Percentiles rank a stretch among this genome's conserved stretches.
These are phyloP conservation scores for Rhodinocichla rosea DNA, from an alignment of 2,113 vertebrate species.

Conservation along the genomic window DNA sequence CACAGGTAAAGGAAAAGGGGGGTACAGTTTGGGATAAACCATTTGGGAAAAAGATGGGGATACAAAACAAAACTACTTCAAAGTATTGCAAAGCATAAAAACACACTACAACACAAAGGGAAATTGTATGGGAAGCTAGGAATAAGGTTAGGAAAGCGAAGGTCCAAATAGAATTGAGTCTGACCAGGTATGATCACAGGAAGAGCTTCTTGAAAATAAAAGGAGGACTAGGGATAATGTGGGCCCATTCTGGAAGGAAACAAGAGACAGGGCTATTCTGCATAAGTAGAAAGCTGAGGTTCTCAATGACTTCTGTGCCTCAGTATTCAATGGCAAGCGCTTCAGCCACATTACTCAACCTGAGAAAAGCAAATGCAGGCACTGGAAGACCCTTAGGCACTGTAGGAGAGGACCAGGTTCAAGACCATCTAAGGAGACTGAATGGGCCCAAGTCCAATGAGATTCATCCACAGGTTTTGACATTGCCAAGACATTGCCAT, in stretches of 20 bases:
- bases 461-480: not conserved
- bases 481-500: not conserved
- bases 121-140: not conserved
- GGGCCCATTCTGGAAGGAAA: not conserved
- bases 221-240: not conserved
- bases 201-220: not conserved
- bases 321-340: not conserved
- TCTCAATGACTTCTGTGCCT: not conserved
- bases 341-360: not conserved
- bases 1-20: too few species aligned
- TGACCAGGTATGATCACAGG: not conserved
- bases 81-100: too few species aligned
- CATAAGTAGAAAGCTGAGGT: not conserved
- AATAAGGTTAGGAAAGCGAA: not conserved
- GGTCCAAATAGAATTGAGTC: not conserved
- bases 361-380: not conserved
- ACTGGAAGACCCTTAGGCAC: not conserved
- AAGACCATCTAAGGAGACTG: not conserved
- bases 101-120: too few species aligned
- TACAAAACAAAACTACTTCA: too few species aligned
- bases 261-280: accelerated
- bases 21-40: too few species aligned
- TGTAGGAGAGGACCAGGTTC: not conserved
- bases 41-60: too few species aligned
- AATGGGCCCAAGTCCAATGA: not conserved